These are phyloP conservation scores for Pheosia tremula DNA, from an alignment of 2,888 invertebrate species.

Conservation along the genomic window DNA sequence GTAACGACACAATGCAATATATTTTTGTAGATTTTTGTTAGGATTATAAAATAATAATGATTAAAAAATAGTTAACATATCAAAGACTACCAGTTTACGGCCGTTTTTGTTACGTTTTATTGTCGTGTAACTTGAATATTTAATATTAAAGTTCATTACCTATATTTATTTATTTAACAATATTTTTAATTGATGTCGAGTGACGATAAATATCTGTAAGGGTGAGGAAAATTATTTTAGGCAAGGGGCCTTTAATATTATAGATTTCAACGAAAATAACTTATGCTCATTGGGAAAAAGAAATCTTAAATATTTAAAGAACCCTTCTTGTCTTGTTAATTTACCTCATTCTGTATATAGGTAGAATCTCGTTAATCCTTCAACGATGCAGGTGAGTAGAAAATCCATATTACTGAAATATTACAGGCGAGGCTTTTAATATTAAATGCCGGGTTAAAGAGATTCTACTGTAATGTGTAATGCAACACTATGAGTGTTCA, in stretches of 20 bases:
- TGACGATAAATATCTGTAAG: slow-evolving; percentile 61
- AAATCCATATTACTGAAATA: too few species aligned
- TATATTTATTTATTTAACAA: slow-evolving; percentile 55
- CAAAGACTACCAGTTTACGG: slow-evolving; percentile 60
- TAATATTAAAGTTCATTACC: slow-evolving; percentile 54
- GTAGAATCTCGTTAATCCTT: too few species aligned
- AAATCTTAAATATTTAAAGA: neutral
- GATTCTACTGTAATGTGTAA: slow-evolving; percentile 12
- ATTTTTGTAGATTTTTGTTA: slow-evolving; percentile 71
- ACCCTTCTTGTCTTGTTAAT: neutral
- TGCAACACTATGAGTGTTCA: slow-evolving; percentile 77
- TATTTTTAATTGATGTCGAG: slow-evolving; percentile 58
- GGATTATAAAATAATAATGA: slow-evolving; percentile 49
- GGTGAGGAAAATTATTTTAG: slow-evolving; percentile 26
- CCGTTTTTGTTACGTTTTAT: slow-evolving; percentile 46
- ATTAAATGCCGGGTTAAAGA: too few species aligned
- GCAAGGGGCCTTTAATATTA: too few species aligned
- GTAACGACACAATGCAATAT: slow-evolving; percentile 78
- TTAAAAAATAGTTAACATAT: slow-evolving; percentile 57
- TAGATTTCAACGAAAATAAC: neutral
- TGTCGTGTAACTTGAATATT: slow-evolving; percentile 56
- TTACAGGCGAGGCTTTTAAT: too few species aligned
- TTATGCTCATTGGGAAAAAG: neutral
- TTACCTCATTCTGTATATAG: neutral
- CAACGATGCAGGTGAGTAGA: too few species aligned